Percentiles rank a stretch among this genome's conserved stretches.
Conservation (phyloP, 1,140 invertebrate species). For the Oscheius sp. region DNA sequence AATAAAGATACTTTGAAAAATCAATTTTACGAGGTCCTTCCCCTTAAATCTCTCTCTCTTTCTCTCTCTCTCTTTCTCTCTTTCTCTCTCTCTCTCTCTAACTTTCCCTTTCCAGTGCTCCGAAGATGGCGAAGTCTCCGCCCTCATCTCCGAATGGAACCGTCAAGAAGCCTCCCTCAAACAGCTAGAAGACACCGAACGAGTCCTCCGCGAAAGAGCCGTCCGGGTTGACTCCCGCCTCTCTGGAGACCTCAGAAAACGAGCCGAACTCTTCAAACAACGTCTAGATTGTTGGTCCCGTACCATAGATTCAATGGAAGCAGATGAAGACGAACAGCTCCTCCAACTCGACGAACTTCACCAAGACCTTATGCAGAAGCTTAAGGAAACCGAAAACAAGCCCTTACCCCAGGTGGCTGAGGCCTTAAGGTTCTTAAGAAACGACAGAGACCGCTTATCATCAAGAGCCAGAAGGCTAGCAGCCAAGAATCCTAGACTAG, state of each 20-base stretch:
- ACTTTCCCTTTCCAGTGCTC: background rate
- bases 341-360: slow-evolving; percentile 25
- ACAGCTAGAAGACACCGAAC: slow-evolving; percentile 22
- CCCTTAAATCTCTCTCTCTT: too few relatives aligned
- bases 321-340: slow-evolving; percentile 20
- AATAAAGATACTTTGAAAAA: too few relatives aligned
- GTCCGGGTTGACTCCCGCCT: background rate
- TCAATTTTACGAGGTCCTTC: too few relatives aligned
- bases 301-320: slow-evolving; percentile 21
- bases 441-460: slow-evolving; percentile 17
- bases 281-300: slow-evolving; percentile 32
- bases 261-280: slow-evolving; percentile 25
- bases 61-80: background rate
- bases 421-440: slow-evolving; percentile 17
- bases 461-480: slow-evolving; percentile 15
- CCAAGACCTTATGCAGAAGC: background rate
- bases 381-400: slow-evolving; percentile 7
- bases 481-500: slow-evolving; percentile 23
- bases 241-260: background rate
- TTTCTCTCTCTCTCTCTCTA: background rate
- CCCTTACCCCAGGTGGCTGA: slow-evolving; percentile 14
- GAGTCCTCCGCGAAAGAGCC: slow-evolving; percentile 13
- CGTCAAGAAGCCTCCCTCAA: slow-evolving; percentile 17
- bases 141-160: slow-evolving; percentile 29
- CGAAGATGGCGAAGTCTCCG: slow-evolving; percentile 3